Conservation (phyloP, 1,140 invertebrate species). For the Pseudomyrmex cubaensis region DNA sequence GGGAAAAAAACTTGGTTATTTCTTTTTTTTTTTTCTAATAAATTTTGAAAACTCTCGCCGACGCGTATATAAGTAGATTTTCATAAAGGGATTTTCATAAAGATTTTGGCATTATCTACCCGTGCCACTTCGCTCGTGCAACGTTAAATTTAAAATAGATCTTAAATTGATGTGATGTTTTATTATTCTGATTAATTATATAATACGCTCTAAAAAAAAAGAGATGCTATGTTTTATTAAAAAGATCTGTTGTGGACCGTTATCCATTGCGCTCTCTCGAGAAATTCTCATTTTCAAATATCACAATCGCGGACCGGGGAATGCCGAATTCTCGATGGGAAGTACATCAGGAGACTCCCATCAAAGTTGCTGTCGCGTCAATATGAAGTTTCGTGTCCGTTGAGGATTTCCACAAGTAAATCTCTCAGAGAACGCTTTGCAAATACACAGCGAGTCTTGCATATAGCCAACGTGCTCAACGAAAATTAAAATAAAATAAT, state of each 20-base stretch:
- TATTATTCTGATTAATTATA: conserved; percentile 3
- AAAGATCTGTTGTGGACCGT: neutral
- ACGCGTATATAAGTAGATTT: neutral
- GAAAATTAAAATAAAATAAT: conserved; percentile 55
- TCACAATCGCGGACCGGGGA: conserved; percentile 52
- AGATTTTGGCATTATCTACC: neutral
- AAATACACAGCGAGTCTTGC: conserved; percentile 22
- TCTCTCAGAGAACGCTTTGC: conserved; percentile 26
- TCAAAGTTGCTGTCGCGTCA: conserved; percentile 16
- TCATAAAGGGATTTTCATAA: conserved; percentile 4
- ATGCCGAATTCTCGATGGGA: conserved; percentile 24
- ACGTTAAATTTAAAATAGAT: conserved; percentile 1
- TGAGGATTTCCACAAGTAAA: conserved; percentile 45
- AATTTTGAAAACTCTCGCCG: conserved; percentile 6
- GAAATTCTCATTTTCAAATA: conserved; percentile 44
- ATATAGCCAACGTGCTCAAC: conserved; percentile 7
- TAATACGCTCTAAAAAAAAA: neutral
- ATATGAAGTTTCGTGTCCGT: conserved; percentile 13
- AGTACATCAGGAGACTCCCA: conserved; percentile 18
- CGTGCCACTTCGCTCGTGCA: too few relatives aligned
- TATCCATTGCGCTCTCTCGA: neutral
- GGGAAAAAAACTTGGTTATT: neutral
- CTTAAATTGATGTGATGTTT: neutral
- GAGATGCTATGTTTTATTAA: neutral
- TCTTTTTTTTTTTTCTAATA: conserved; percentile 38